Evolutionary conservation across 2,888 invertebrate species (phyloP), one percentile per base, ranked within the genome.

Genomic region (Tromatobia lineatoria): DNA sequence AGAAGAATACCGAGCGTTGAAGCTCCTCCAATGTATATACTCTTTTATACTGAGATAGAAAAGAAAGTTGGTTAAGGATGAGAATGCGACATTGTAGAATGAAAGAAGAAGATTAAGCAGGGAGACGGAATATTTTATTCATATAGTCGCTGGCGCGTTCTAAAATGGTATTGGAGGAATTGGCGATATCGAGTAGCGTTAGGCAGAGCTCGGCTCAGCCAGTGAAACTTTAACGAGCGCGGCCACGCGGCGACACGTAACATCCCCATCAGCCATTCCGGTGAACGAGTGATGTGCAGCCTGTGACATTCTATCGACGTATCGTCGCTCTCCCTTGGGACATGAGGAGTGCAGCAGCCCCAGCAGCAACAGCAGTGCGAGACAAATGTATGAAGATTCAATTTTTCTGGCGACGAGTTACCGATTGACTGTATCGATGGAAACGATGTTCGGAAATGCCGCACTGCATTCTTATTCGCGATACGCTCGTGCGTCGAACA

Each of bases 301-400:
- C 34, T 20, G 70, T 70, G 52, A 52, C 34, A 52, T 38, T 52
- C 52, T 29, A 34, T 38, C 34, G 70, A 52, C 52, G 70, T 52
- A 70, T 70, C 70, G 70, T 20, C 42, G 20, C 52, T 20, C 20
- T 18, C 70, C 52, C 70, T 11, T 34, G 70, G 34, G 52, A 70
- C 52, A 52, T 11, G 20, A 52, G 10, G 25, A 67, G 47, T 15
- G 25, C 45, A 50, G 34, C 50, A 34, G 29, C 25, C 25, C 25
- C 25, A 18, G 34, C 70, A 18, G 50, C 50, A 50, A 18, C 15
- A 57, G 57, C 25, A 18, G 34, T 52, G 34, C 34, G 50, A 29
- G 66, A 23, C 59, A 38, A 67, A 82, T 82, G 20, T 73, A 77
- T 47, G 77, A 45, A 77, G 57, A 82, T 82, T 82, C 66, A 82